Evolutionary conservation across 2,888 invertebrate species (phyloP).

Genomic region (Cyclophora albipunctata): DNA sequence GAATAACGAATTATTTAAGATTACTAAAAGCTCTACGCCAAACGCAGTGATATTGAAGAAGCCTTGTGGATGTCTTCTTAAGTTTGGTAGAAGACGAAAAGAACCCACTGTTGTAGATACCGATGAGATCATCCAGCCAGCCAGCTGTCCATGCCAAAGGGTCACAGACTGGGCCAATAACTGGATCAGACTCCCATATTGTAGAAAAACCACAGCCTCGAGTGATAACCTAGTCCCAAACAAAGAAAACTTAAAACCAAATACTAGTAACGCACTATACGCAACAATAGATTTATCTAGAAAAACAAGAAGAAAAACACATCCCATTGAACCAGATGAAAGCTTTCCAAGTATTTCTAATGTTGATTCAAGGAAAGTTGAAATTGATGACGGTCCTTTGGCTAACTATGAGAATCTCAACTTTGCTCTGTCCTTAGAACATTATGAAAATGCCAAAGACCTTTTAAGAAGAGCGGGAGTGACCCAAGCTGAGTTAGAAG

Average conservation of each 20-base stretch:
- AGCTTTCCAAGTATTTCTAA: constrained; percentile 7
- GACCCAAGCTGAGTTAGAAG: constrained; percentile 67
- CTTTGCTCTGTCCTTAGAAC: constrained; percentile 84
- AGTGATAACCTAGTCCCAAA: constrained; percentile 48
- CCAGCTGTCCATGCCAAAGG: constrained; percentile 75
- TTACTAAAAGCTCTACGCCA: constrained; percentile 67
- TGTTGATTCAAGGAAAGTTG: constrained; percentile 24
- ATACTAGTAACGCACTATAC: constrained; percentile 67
- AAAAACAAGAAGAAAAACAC: constrained; percentile 71
- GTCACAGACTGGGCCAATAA: constrained; percentile 80
- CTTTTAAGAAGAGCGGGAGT: constrained; percentile 75
- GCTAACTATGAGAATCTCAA: constrained; percentile 84
- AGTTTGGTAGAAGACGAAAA: constrained; percentile 52
- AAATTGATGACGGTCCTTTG: constrained; percentile 62
- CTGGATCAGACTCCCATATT: constrained; percentile 78
- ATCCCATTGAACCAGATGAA: constrained; percentile 25
- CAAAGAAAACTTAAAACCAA: constrained; percentile 72
- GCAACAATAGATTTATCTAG: constrained; percentile 81
- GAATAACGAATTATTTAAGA: constrained; percentile 62
- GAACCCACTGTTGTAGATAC: constrained; percentile 51
- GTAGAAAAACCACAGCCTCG: constrained; percentile 46
- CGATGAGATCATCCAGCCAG: constrained; percentile 47
- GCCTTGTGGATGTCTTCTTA: constrained; percentile 81
- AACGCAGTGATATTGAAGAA: constrained; percentile 77
- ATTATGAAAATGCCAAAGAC: constrained; percentile 87